Base-by-base conservation (phyloP, 37 sponge, comb jelly and placozoan genomes). In the Hexactinellida sp. region DNA sequence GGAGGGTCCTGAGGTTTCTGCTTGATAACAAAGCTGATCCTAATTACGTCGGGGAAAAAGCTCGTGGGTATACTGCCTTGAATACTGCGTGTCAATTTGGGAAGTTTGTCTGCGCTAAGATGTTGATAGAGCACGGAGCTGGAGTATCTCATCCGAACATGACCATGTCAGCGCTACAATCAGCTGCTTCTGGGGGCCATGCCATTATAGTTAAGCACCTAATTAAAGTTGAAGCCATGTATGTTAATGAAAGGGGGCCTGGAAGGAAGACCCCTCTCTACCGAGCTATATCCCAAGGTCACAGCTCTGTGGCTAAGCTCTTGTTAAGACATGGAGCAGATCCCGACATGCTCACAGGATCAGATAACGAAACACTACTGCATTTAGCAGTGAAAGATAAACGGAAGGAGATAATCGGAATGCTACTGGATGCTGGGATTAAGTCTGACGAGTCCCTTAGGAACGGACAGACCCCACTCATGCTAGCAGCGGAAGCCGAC, bases 21-120 rank as follows among this genome's bases (percentile, higher is more conserved):
- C 76, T 63, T 63, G 76, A 63, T 28, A 63, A 63, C 30, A 63
- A n/a, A 63, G 76, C 76, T 10, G 13, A 63, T 63, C 76, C 76
- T 28, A 63, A 63, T 63, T 63, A 25, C 30, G 13, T 63, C 5
- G 76, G 76, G 13, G 30, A 63, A 63, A 63, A 63, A 63, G 34
- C 13, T 10, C 76, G 28, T 5, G 76, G 76, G 32, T 63, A 25
- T 63, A 63, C 76, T n/a, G 28, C 76, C 25, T n/a, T 63, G 30
- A 63, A 63, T n/a, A 63, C 3, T 32, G 76, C 76, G 3, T 7
- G 3, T 10, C 76, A 63, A 63, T 63, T 63, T 28, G 76, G 76
- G 21, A 7, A 63, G 30, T n/a, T 63, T 25, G 76, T 3, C 34
- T 63, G 76, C 13, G 76, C 76, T 63, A 63, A 63, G 76, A 25